These are phyloP conservation scores for Cryptotermes secundus DNA, from an alignment of 1,140 invertebrate genomes.

Conservation along the genomic window DNA sequence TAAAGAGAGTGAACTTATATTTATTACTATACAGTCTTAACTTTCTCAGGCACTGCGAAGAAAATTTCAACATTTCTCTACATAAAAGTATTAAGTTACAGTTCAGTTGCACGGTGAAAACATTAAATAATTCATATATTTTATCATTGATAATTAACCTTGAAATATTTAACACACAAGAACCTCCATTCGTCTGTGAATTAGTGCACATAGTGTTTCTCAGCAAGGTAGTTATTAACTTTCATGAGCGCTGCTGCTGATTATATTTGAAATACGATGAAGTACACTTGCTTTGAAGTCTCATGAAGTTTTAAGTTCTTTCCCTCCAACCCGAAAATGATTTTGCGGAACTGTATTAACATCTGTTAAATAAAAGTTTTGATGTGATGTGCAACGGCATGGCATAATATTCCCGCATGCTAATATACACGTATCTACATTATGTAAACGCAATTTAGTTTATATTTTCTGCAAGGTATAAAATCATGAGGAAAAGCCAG, in stretches of 20 bases:
- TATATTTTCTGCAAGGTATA: neutral
- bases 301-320: neutral
- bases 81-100: too few species aligned
- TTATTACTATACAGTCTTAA: too few species aligned
- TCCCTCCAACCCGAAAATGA: neutral
- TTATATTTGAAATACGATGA: neutral
- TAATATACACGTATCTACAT: neutral
- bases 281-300: neutral
- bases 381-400: neutral
- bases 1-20: too few species aligned
- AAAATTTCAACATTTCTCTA: too few species aligned
- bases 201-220: too few species aligned
- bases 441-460: neutral
- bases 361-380: conserved; percentile 18
- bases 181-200: too few species aligned
- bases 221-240: neutral
- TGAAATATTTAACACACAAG: too few species aligned
- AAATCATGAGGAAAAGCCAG: neutral
- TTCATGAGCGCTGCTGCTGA: neutral
- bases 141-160: neutral
- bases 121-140: too few species aligned
- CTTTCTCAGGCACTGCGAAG: too few species aligned
- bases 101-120: too few species aligned
- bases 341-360: neutral
- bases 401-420: neutral